Conservation (phyloP, 2,888 invertebrate species). For the Gastrophysa polygoni region DNA sequence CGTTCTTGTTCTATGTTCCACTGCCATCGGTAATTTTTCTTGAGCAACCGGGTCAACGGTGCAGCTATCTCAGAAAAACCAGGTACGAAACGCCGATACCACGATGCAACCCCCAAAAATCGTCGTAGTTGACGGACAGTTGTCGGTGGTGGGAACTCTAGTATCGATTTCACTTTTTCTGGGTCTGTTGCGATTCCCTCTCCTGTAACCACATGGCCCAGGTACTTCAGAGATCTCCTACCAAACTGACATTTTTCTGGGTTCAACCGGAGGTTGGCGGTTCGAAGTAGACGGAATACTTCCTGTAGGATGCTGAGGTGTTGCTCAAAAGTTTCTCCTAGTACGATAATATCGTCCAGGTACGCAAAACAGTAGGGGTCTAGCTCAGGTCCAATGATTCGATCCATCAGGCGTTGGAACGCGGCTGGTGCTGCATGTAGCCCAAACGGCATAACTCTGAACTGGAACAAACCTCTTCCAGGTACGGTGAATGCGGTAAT, state of each 20-base stretch:
- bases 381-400: background rate
- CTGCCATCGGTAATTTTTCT: constrained; percentile 3
- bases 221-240: constrained; percentile 5
- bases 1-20: constrained; percentile 3
- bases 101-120: constrained; percentile 17
- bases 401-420: constrained; percentile 2
- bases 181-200: background rate
- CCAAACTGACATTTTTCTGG: constrained; percentile 24
- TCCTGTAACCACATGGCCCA: constrained; percentile 17
- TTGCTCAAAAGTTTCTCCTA: background rate
- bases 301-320: background rate
- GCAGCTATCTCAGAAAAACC: constrained; percentile 11
- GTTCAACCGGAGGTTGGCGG: constrained; percentile 16
- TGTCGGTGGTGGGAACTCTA: constrained; percentile 1
- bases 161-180: constrained; percentile 7
- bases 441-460: constrained; percentile 46
- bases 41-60: constrained; percentile 11
- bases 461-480: constrained; percentile 42
- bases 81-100: constrained; percentile 22
- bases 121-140: constrained; percentile 11
- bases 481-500: constrained; percentile 45
- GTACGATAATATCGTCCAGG: background rate
- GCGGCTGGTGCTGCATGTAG: constrained; percentile 33
- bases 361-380: background rate
- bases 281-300: constrained; percentile 15